Base-by-base conservation (phyloP, 2,888 invertebrate species). In the Barypeithes pellucidus region DNA sequence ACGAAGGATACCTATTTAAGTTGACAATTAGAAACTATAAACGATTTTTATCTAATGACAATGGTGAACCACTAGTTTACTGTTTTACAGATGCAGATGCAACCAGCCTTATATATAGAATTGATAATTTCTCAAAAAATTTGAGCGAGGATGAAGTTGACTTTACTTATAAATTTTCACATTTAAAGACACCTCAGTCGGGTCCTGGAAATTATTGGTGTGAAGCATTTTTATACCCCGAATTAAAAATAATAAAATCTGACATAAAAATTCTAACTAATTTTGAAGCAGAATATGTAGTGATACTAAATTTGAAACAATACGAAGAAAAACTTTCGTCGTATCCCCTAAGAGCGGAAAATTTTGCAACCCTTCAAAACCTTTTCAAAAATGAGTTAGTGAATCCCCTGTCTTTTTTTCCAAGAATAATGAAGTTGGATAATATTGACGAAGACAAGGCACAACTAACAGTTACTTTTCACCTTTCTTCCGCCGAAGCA, bases 171-270 rank as follows among this genome's bases (percentile, higher is more conserved):
- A 54, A 12, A 8, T 79, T 79, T 59, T 2, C 59, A 7, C 47
- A 75, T 22, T 66, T 75, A 9, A 20, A 43, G 3, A 50, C 77
- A 24, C 36, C 67, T 33, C 67, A 72, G n/a, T 65, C 75, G 5
- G 80, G 79, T 7, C 80, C 82, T 5, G 82, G 81, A 8, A 61
- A 76, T 57, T 82, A 82, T 61, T 82, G 82, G 82, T 82, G 82
- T 63, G 79, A 82, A 76, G 80, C 77, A 1, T 81, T 82, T 71
- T 22, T 76, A 8, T 80, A 79, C 67, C 80, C 81, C 29, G 61
- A 79, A 12, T 33, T 79, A 12, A 29, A 24, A 22, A 16, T 68
- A 3, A 75, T 76, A 4, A 72, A 57, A 47, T 79, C 79, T 8
- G 71, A 80, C 18, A 29, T 8, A 5, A n/a, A n/a, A 36, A 36